Conservation (phyloP, 2,888 invertebrate species). For the Timema cristinae region DNA sequence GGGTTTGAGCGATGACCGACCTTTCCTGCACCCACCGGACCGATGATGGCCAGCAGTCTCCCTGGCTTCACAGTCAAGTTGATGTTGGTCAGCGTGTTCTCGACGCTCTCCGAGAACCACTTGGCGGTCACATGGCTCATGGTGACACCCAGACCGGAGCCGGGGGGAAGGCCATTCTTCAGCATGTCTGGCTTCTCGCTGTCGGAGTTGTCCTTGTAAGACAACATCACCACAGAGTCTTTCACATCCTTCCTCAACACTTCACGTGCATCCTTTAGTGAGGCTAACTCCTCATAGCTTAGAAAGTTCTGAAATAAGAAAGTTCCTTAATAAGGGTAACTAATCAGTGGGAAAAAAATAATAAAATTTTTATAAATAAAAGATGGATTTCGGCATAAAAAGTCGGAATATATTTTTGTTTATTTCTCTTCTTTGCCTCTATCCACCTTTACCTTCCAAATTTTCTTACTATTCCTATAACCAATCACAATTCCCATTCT, state of each 20-base stretch:
- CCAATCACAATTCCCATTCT: too few relatives aligned
- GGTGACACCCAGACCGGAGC: background rate
- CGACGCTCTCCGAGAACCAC: constrained; percentile 32
- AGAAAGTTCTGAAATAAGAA: too few relatives aligned
- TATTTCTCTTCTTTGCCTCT: too few relatives aligned
- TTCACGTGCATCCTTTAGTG: too few relatives aligned
- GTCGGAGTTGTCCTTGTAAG: background rate
- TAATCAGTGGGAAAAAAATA: too few relatives aligned
- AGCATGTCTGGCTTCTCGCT: background rate
- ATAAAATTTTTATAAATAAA: too few relatives aligned
- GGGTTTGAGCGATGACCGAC: constrained; percentile 17
- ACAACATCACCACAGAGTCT: background rate
- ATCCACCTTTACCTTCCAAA: too few relatives aligned
- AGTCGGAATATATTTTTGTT: too few relatives aligned
- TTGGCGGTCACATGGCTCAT: constrained; percentile 32
- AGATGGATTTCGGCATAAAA: too few relatives aligned
- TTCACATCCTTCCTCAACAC: background rate
- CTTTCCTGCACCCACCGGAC: constrained; percentile 37
- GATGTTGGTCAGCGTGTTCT: constrained; percentile 33
- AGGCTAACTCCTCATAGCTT: too few relatives aligned
- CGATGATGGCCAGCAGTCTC: constrained; percentile 33
- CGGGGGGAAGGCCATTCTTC: background rate
- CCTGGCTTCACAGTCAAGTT: constrained; percentile 30
- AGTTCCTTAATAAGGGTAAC: too few relatives aligned
- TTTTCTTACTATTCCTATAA: too few relatives aligned